Conservation (phyloP, 2,888 invertebrate genomes). For the Watsonalla binaria region DNA sequence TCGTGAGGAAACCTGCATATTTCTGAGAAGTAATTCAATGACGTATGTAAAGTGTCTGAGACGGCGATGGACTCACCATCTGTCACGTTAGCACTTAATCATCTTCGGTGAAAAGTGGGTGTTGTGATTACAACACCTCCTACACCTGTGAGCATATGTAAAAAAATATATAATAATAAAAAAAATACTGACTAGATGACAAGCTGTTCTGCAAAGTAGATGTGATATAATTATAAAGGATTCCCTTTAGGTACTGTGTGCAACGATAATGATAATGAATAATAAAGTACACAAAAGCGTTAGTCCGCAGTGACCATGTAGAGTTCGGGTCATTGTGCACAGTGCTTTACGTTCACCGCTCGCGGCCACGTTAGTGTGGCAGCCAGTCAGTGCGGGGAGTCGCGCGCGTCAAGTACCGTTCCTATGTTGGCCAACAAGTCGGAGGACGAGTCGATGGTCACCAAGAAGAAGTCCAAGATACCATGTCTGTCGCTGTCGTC, state of each 20-base stretch:
- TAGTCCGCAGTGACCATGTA: constrained; percentile 24
- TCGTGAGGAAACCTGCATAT: too few relatives aligned
- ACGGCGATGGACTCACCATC: too few relatives aligned
- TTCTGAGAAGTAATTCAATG: too few relatives aligned
- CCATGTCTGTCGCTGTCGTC: constrained; percentile 71
- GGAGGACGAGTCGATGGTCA: constrained; percentile 67
- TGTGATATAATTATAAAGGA: too few relatives aligned
- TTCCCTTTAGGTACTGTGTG: background rate
- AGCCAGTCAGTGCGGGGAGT: constrained; percentile 57
- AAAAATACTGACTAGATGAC: too few relatives aligned
- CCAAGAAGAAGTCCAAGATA: constrained; percentile 75
- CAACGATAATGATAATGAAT: background rate
- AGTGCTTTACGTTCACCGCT: constrained; percentile 52
- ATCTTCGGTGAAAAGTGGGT: too few relatives aligned
- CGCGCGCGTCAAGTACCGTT: constrained; percentile 49
- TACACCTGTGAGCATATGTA: too few relatives aligned
- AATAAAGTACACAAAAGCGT: background rate
- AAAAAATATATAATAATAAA: too few relatives aligned
- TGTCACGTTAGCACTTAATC: too few relatives aligned
- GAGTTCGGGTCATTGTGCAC: constrained; percentile 39
- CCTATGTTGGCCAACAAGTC: constrained; percentile 67
- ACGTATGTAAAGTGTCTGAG: too few relatives aligned
- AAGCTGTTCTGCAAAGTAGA: too few relatives aligned
- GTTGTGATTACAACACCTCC: too few relatives aligned
- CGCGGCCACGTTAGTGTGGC: constrained; percentile 52